A percentile compares a stretch with the other conserved stretches of the same genome.
Evolutionary conservation across 2,113 vertebrate genomes (phyloP).

Genomic region (Delphinapterus leucas): DNA sequence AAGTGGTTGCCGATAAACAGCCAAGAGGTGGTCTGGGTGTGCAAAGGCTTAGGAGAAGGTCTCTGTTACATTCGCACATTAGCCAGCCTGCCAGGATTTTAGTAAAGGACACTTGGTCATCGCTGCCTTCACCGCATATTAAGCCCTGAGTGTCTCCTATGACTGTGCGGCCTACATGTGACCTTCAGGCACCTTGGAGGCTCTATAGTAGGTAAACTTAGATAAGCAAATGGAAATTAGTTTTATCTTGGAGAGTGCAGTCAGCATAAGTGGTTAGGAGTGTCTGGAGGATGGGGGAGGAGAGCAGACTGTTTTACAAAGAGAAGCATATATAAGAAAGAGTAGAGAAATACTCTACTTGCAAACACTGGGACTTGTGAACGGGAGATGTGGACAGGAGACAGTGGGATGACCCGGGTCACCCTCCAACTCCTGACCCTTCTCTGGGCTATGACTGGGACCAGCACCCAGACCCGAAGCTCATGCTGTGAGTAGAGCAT

Average conservation of each 20-base stretch:
- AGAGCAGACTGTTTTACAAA: neutral
- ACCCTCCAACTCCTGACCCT: neutral
- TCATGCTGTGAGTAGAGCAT: constrained; percentile 64
- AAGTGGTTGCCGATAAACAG: neutral
- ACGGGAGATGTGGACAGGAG: rapidly evolving
- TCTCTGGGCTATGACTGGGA: constrained; percentile 30
- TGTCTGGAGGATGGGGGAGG: neutral
- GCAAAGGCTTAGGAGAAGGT: neutral
- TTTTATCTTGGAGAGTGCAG: neutral
- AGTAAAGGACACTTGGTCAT: neutral
- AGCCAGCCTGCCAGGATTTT: neutral
- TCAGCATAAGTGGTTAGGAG: neutral
- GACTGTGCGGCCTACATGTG: neutral
- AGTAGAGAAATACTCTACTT: neutral
- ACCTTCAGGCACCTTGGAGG: neutral
- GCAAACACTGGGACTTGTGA: neutral
- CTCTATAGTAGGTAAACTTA: neutral
- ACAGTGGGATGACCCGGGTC: neutral
- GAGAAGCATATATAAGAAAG: neutral
- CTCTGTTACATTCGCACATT: neutral
- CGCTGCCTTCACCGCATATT: neutral
- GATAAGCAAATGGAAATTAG: neutral
- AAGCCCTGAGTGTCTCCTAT: neutral
- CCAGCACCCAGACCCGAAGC: neutral
- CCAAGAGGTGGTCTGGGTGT: no score